phyloP scores from a whole-genome alignment of 2,888 invertebrate species.

The Drosophila subquinaria region DNA sequence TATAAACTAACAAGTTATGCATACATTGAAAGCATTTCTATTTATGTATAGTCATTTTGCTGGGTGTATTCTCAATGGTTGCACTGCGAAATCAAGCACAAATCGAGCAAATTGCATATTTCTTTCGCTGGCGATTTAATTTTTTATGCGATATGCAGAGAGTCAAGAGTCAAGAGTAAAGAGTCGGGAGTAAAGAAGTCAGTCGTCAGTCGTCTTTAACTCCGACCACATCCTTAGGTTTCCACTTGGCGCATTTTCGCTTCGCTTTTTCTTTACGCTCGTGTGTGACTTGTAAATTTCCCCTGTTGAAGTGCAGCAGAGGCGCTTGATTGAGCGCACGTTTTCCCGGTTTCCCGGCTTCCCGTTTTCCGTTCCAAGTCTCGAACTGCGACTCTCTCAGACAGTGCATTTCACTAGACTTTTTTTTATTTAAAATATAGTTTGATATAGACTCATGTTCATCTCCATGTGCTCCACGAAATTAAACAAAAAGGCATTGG shows the following conservation, averaged over 20 bases:
- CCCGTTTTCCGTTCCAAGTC: conserved; percentile 32
- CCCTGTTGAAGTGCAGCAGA: conserved; percentile 68
- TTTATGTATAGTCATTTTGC: conserved; percentile 21
- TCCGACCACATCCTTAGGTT: conserved; percentile 43
- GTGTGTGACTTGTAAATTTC: conserved; percentile 78
- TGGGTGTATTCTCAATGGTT: conserved; percentile 35
- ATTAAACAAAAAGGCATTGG: conserved; percentile 50
- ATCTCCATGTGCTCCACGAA: conserved; percentile 45
- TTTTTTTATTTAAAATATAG: conserved; percentile 57
- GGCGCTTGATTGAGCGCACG: conserved; percentile 80
- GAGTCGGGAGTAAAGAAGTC: conserved; percentile 1
- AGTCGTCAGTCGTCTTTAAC: conserved; percentile 5
- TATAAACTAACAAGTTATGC: not conserved
- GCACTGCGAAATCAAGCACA: conserved; percentile 68
- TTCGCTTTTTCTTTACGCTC: conserved; percentile 37
- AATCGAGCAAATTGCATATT: conserved; percentile 76
- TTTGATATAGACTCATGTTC: conserved; percentile 23
- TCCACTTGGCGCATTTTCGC: conserved; percentile 41
- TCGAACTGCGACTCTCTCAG: conserved; percentile 46
- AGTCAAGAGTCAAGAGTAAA: conserved; percentile 19
- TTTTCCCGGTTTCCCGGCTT: conserved; percentile 51
- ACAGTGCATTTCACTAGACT: conserved; percentile 51
- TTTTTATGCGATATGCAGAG: conserved; percentile 70
- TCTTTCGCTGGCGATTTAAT: conserved; percentile 70
- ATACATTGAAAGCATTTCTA: not conserved